Base-by-base conservation (phyloP, 2,113 vertebrate species). In the Uria lomvia region DNA sequence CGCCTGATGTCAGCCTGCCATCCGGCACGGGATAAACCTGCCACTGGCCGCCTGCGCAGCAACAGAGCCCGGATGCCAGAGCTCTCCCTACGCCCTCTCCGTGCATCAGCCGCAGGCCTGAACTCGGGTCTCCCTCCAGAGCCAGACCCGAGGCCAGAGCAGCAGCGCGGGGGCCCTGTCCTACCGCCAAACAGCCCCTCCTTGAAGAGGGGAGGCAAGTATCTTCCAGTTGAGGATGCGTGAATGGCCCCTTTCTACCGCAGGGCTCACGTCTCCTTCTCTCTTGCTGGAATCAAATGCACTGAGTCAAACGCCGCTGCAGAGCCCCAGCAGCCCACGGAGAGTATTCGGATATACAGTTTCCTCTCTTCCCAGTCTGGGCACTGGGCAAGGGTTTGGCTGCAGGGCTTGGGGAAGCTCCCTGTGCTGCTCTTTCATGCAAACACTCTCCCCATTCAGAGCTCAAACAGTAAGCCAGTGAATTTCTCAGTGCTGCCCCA, bases 1-100 rank as follows among this genome's bases (percentile, higher is more conserved):
- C 1, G 2, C 45, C 40, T 6, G 23, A 15, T 6, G 16, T 24
- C 60, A 40, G 30, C 42, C 42, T 40, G 21, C 5, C 2, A 1
- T 17, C 56, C 4, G 2, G 20, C 62, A 21, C 42, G 19, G 15
- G 58, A 76, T 56, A 36, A 86, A 65, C 24, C 43, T 17, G 45
- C 43, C 13, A 3, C 29, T 20, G 45, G 32, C 73, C 1, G 8
- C 55, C 15, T 29, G 66, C 6, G 2, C 43, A 52, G 40, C 36
- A 49, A 7, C 22, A 34, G 53, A 45, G 8, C 43, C 19, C 27
- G 15, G 65, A 15, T 21, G 24, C 42, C 13, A 7, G 21, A 78
- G 56, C 38, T 50, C 68, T 70, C 40, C 53, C 53, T 29, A 5
- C 27, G 15, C 20, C 23, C n/a, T 36, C 40, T 53, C 71, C 0